Base-by-base conservation (phyloP, 92 coral and sea anemone genomes). In the Phenganax stokvisi region DNA sequence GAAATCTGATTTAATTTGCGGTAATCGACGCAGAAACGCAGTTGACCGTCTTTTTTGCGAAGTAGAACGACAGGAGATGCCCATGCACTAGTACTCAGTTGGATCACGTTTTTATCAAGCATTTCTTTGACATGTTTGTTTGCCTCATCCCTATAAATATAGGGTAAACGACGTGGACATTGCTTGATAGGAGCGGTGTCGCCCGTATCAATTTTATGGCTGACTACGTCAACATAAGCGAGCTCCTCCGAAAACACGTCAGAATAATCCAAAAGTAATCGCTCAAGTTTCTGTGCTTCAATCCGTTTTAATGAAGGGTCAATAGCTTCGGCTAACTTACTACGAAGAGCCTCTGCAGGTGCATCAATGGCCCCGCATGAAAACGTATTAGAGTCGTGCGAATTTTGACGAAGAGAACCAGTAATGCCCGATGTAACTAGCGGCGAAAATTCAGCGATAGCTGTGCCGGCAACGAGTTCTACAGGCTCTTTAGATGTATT, bases 81-180 rank as follows among this genome's bases (percentile, higher is more conserved):
- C 81, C 86, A 83, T 1, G 86, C 62, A 63, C 82, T 83, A 37
- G 86, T 83, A 56, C 81, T 74, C 3, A 9, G 75, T 52, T 56
- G 80, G 20, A 81, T 81, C 9, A 71, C 79, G 70, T 71, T 60
- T 53, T 81, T 54, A 10, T 12, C 56, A 71, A 75, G 63, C 86
- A 83, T 83, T 9, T 75, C 82, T 63, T 83, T 69, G 8, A 82
- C 54, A 29, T 75, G 86, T 1, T 74, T 56, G 30, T 75, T 67
- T 10, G 86, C 59, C 37, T 83, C 75, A 12, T 62, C 86, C 25
- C 86, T 27, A 51, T 30, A 76, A 16, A 72, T 59, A 17, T 55
- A 82, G 11, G 85, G 85, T 57, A 72, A 57, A 28, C 85, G 72
- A 37, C 80, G 80, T 10, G 57, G 73, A 8, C 80, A 80, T 13